Evolutionary conservation across 2,113 vertebrate genomes (phyloP), one percentile per base, ranked within the genome.

Genomic region (Dicerorhinus sumatrensis): DNA sequence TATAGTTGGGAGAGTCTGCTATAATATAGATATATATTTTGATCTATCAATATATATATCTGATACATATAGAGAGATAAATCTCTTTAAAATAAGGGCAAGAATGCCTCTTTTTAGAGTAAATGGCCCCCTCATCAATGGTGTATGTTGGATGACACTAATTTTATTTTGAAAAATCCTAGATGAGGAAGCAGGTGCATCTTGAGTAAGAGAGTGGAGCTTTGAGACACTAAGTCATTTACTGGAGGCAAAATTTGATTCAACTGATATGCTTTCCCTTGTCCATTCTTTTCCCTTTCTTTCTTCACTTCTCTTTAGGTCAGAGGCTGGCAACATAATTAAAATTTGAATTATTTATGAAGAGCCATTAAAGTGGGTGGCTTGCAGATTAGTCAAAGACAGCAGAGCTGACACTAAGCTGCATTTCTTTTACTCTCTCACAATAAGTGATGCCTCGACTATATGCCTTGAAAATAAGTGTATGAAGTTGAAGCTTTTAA

Each of bases 291-390:
- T 97, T 79, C 93, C 46, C 94, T 92, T 93, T 80, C 96, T 97
- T 95, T 94, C 96, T 98, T 96, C 93, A 93, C 98, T 98, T 98
- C 98, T 98, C 93, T 97, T 63, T 95, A 97, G 98, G 98, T 99
- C 98, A 98, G 97, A 98, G 98, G 94, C 97, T 98, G 98, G 97
- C 75, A 97, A 97, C 97, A 97, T 99, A 99, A 99, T 99, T 99
- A 99, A 99, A 99, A 99, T 98, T 90, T 99, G 98, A 99, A 99
- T 99, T 99, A 99, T 99, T 99, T 98, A 99, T 99, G 98, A 98
- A 97, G 93, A 98, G 84, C 97, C 98, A 98, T 99, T 99, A 99
- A 98, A 98, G 97, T 97, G 98, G 98, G 98, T 79, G 27, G 96
- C 97, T 98, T 98, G 97, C 95, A 97, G 98, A 99, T 99, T 99